Evolutionary conservation across 2,888 invertebrate species (phyloP).

Genomic region (Chymomyza fuscimana): DNA sequence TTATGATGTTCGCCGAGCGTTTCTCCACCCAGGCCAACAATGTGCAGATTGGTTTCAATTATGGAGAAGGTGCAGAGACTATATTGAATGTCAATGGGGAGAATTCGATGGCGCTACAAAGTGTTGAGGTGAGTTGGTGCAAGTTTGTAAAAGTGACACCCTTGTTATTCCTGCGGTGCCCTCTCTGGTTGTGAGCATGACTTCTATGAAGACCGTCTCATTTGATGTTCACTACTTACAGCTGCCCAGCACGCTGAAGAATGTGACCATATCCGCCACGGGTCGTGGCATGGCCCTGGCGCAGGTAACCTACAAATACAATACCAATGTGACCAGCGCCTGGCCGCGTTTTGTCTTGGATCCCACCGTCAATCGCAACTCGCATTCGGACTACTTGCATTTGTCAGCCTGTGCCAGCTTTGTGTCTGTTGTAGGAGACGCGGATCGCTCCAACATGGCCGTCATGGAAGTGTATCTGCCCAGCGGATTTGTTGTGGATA

Average conservation of each 20-base stretch:
- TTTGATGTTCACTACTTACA: conserved; percentile 66
- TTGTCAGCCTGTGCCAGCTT: conserved; percentile 89
- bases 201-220: no score
- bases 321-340: conserved; percentile 92
- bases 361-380: conserved; percentile 92
- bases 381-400: conserved; percentile 89
- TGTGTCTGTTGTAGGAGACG: conserved; percentile 73
- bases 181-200: no score
- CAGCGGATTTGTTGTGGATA: conserved; percentile 93
- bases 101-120: conserved; percentile 91
- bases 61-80: conserved; percentile 79
- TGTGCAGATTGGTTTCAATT: conserved; percentile 82
- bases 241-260: conserved; percentile 80
- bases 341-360: conserved; percentile 94
- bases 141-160: conserved; percentile 61
- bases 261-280: conserved; percentile 87
- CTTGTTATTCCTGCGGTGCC: conserved; percentile 78
- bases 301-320: conserved; percentile 89
- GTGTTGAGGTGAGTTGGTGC: conserved; percentile 82
- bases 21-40: conserved; percentile 81
- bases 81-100: conserved; percentile 86
- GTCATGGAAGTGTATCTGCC: conserved; percentile 94
- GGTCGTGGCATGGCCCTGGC: conserved; percentile 90
- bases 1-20: conserved; percentile 81
- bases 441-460: conserved; percentile 87